phyloP scores from a whole-genome alignment of 2,888 invertebrate species.

The Coenonympha arcania region DNA sequence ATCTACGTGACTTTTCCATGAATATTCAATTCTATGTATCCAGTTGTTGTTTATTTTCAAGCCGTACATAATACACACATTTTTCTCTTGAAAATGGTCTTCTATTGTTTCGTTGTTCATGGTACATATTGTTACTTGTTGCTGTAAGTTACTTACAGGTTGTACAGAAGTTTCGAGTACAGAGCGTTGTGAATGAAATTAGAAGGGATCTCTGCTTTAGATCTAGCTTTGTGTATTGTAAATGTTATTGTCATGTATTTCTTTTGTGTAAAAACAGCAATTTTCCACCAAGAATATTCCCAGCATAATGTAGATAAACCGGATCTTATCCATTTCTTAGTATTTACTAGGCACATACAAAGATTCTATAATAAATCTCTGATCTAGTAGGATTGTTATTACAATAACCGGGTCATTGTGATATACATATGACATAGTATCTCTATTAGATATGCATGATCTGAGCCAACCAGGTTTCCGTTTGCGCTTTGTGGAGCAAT shows the following conservation, averaged over 20 bases:
- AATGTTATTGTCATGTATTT: not conserved
- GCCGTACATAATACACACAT: not conserved
- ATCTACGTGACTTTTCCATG: not conserved
- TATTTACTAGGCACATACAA: too few species aligned
- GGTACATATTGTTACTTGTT: not conserved
- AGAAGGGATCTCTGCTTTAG: not conserved
- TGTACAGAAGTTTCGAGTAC: not conserved
- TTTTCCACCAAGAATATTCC: not conserved
- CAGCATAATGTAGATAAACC: not conserved
- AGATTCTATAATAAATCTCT: too few species aligned
- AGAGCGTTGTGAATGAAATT: not conserved
- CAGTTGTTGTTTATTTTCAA: conserved; percentile 1
- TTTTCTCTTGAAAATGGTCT: not conserved
- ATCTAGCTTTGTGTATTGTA: not conserved
- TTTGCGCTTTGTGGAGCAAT: too few species aligned
- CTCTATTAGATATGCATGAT: too few species aligned
- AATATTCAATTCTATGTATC: not conserved
- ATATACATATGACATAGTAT: too few species aligned
- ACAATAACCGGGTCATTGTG: too few species aligned
- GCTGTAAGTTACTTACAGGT: not conserved
- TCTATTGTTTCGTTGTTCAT: not conserved
- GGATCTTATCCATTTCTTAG: too few species aligned
- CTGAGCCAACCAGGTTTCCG: too few species aligned
- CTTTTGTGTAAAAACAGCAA: not conserved
- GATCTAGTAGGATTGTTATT: too few species aligned